These are phyloP conservation scores for Pterocles orientalis DNA, from an alignment of 2,113 vertebrate species.

Conservation along the genomic window DNA sequence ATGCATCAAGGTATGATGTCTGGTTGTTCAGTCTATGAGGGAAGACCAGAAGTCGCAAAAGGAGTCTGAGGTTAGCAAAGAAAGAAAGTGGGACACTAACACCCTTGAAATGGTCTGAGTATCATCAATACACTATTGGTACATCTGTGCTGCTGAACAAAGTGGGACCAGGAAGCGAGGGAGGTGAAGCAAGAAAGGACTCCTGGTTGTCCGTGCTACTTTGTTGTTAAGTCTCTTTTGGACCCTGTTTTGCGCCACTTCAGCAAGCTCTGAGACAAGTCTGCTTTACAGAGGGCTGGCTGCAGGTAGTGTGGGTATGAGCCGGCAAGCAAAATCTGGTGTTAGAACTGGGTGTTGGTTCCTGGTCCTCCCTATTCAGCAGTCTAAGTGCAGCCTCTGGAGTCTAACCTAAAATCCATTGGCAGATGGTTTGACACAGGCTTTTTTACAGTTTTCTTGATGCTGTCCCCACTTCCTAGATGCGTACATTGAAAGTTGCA, in stretches of 20 bases:
- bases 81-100: not conserved
- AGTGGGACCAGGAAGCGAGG: not conserved
- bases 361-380: not conserved
- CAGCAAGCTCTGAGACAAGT: not conserved
- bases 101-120: not conserved
- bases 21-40: not conserved
- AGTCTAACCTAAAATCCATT: not conserved
- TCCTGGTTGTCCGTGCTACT: not conserved
- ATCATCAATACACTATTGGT: rapidly evolving
- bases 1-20: not conserved
- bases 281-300: not conserved
- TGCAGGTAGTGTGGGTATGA: not conserved
- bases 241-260: not conserved
- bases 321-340: not conserved
- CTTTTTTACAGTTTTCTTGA: not conserved
- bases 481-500: not conserved
- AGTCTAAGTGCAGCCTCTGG: not conserved
- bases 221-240: not conserved
- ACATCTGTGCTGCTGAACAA: not conserved
- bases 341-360: not conserved
- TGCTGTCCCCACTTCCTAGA: not conserved
- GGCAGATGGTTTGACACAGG: rapidly evolving
- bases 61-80: not conserved
- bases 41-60: not conserved
- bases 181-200: not conserved